phyloP scores from a whole-genome alignment of 2,797 vertebrate species.

The Cottoperca gobio region DNA sequence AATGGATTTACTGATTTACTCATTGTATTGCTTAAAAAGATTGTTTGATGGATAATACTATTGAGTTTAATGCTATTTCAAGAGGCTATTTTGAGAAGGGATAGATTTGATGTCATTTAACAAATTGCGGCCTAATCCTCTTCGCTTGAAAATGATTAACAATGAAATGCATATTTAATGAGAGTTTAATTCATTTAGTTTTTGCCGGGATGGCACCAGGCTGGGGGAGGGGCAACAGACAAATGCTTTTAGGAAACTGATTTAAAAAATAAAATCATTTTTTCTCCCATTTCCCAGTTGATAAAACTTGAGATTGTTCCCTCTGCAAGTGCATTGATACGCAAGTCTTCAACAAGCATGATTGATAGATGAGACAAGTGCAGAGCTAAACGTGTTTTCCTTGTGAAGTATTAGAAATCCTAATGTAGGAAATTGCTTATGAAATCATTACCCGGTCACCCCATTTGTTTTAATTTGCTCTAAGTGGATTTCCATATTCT shows the following conservation, averaged over 20 bases:
- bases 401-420: constrained; percentile 80
- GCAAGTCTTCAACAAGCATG: constrained; percentile 57
- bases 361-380: constrained; percentile 74
- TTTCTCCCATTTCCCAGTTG: constrained; percentile 33
- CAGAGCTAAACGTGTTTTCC: constrained; percentile 73
- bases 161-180: constrained; percentile 86
- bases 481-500: constrained; percentile 86
- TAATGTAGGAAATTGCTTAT: constrained; percentile 84
- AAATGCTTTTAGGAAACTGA: constrained; percentile 68
- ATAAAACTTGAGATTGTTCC: constrained; percentile 51
- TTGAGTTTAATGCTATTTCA: constrained; percentile 78
- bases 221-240: constrained; percentile 50
- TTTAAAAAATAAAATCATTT: constrained; percentile 28
- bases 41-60: constrained; percentile 64
- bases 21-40: constrained; percentile 46
- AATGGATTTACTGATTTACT: constrained; percentile 64
- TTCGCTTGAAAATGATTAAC: constrained; percentile 85
- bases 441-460: constrained; percentile 82
- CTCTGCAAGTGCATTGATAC: constrained; percentile 29
- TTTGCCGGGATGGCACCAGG: constrained; percentile 71
- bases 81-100: constrained; percentile 79
- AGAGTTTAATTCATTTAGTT: constrained; percentile 83
- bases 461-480: constrained; percentile 87
- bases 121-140: constrained; percentile 87
- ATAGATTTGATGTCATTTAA: constrained; percentile 83